Evolutionary conservation across 2,888 invertebrate genomes (phyloP).

Genomic region (Plemyria rubiginata): DNA sequence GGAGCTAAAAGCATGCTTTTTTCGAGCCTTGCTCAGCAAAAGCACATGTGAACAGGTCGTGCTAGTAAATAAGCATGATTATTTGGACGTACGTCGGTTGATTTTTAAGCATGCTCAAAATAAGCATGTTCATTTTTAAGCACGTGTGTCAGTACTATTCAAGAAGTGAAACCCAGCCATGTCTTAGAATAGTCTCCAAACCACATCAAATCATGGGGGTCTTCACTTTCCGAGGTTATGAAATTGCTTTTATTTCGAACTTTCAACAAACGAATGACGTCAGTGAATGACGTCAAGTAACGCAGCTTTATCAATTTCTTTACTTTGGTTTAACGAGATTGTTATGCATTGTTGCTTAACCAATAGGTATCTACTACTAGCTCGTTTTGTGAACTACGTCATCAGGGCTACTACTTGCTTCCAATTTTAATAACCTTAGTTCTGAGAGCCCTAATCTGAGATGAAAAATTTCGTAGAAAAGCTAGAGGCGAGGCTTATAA

Average conservation of each 20-base stretch:
- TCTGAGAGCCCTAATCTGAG: too few species aligned
- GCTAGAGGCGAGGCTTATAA: too few species aligned
- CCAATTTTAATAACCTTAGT: neutral
- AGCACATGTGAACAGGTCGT: too few species aligned
- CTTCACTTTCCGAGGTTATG: neutral
- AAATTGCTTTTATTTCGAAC: neutral
- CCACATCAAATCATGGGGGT: neutral
- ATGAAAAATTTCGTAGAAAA: too few species aligned
- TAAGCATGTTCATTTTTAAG: too few species aligned
- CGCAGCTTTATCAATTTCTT: neutral
- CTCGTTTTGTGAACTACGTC: neutral
- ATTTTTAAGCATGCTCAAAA: too few species aligned
- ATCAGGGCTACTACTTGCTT: neutral
- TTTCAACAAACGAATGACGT: constrained; percentile 3
- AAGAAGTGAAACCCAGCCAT: neutral
- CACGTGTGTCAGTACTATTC: too few species aligned
- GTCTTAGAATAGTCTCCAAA: neutral
- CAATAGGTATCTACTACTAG: neutral
- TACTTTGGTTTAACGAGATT: neutral
- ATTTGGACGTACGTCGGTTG: too few species aligned
- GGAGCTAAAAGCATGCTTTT: too few species aligned
- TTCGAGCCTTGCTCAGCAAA: too few species aligned
- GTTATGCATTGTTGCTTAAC: neutral
- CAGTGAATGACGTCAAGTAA: constrained; percentile 3
- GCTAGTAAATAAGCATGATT: too few species aligned